Conservation (phyloP, 2,888 invertebrate genomes). For the Xanthorhoe designata region DNA sequence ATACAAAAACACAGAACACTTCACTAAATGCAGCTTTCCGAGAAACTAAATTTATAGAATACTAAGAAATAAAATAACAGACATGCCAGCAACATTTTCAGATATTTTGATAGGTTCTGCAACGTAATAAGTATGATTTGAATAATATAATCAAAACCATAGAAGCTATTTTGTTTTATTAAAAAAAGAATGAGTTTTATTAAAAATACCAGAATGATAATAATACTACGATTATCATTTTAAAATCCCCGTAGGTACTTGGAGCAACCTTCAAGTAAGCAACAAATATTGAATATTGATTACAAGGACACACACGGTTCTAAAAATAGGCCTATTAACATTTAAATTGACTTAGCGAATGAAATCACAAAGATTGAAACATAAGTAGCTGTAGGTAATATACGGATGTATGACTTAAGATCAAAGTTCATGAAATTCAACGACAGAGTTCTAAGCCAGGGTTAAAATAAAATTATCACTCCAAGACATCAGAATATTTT, state of each 20-base stretch:
- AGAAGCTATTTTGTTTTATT: too few relatives aligned
- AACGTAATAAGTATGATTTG: too few relatives aligned
- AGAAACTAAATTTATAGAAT: constrained; percentile 53
- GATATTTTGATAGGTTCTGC: too few relatives aligned
- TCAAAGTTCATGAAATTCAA: not conserved
- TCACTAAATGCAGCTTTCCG: constrained; percentile 57
- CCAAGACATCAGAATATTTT: too few relatives aligned
- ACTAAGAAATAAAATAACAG: constrained; percentile 44
- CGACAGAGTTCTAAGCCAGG: not conserved
- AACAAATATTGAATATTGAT: constrained; percentile 1
- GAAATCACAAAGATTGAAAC: not conserved
- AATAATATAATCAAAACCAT: too few relatives aligned
- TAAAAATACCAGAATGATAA: too few relatives aligned
- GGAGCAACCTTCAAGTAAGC: not conserved
- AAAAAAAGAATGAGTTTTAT: too few relatives aligned
- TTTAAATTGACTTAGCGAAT: not conserved
- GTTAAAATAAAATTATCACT: not conserved
- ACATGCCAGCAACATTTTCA: constrained; percentile 34
- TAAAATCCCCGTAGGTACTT: too few relatives aligned
- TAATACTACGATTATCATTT: too few relatives aligned
- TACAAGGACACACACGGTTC: constrained; percentile 15
- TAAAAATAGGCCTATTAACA: constrained; percentile 14
- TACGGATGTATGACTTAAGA: not conserved
- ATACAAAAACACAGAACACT: constrained; percentile 49
- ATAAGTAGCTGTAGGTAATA: not conserved